These are phyloP conservation scores for Coptotermes formosanus DNA, from an alignment of 1,140 invertebrate species.

Conservation along the genomic window DNA sequence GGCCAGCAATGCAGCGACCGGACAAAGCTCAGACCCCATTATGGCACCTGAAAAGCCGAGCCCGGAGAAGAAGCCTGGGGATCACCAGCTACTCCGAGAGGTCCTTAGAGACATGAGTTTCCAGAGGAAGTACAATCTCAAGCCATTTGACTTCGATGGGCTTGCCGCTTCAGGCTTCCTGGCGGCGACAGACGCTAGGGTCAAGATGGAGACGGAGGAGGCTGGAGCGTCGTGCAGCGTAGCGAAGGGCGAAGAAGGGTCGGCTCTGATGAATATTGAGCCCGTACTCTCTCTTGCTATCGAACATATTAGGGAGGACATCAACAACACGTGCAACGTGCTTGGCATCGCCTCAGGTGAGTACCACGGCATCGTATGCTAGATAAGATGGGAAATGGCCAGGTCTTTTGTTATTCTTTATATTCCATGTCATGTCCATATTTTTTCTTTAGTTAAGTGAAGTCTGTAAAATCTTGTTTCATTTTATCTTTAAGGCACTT, in stretches of 20 bases:
- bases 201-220: constrained; percentile 27
- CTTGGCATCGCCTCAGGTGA: constrained; percentile 84
- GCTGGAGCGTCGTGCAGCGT: not conserved
- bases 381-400: too few relatives aligned
- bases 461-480: not conserved
- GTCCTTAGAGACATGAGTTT: constrained; percentile 79
- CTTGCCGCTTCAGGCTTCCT: constrained; percentile 26
- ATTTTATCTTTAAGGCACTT: too few relatives aligned
- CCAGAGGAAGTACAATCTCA: constrained; percentile 76
- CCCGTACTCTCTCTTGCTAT: constrained; percentile 81
- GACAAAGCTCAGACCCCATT: not conserved
- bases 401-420: not conserved
- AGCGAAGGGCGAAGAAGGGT: constrained; percentile 2
- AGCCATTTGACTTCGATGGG: constrained; percentile 61
- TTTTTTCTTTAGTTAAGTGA: not conserved
- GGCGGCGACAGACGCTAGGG: not conserved
- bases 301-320: constrained; percentile 80
- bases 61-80: constrained; percentile 39
- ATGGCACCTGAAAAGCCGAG: not conserved
- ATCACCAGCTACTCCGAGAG: constrained; percentile 76
- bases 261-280: constrained; percentile 61
- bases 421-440: not conserved
- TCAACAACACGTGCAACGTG: constrained; percentile 77
- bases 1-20: not conserved
- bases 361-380: constrained; percentile 38